Percentiles rank a stretch among this genome's conserved stretches.
These are phyloP conservation scores for Pangasius macronema DNA, from an alignment of 2,797 vertebrate species.

Conservation along the genomic window DNA sequence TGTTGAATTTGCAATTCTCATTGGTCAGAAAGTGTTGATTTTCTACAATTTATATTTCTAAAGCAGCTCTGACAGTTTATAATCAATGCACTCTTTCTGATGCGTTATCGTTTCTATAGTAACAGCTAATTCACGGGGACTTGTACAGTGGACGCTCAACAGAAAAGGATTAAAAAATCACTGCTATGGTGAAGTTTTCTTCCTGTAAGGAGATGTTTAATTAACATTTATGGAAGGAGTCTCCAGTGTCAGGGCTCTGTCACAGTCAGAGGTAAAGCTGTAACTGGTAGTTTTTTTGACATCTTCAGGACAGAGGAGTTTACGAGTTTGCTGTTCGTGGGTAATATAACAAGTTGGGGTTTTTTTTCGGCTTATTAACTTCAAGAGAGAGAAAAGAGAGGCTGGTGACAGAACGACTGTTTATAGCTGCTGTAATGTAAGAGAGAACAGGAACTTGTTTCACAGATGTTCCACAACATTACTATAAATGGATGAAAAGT, in stretches of 20 bases:
- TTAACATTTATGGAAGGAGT: background rate
- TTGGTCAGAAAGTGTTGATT: background rate
- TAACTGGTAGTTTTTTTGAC: background rate
- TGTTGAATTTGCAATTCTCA: background rate
- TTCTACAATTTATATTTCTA: background rate
- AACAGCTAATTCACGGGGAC: background rate
- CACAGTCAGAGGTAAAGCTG: background rate
- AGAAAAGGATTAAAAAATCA: background rate
- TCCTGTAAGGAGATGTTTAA: background rate
- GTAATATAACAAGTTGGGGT: background rate
- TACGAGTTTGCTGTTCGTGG: background rate
- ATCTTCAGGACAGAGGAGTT: background rate
- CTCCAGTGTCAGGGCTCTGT: background rate
- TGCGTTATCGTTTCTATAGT: background rate
- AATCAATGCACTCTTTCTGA: background rate
- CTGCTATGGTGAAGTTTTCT: background rate
- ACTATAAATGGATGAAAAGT: background rate
- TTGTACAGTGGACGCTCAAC: background rate
- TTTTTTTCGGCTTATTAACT: background rate
- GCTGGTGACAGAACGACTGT: background rate
- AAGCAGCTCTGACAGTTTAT: background rate
- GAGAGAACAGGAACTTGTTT: background rate
- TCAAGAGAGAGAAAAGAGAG: background rate
- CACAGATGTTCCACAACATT: background rate
- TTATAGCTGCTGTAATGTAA: background rate